These are phyloP conservation scores for Drosophila nr. perissopoda DNA, from an alignment of 2,888 invertebrate genomes.

Conservation along the genomic window DNA sequence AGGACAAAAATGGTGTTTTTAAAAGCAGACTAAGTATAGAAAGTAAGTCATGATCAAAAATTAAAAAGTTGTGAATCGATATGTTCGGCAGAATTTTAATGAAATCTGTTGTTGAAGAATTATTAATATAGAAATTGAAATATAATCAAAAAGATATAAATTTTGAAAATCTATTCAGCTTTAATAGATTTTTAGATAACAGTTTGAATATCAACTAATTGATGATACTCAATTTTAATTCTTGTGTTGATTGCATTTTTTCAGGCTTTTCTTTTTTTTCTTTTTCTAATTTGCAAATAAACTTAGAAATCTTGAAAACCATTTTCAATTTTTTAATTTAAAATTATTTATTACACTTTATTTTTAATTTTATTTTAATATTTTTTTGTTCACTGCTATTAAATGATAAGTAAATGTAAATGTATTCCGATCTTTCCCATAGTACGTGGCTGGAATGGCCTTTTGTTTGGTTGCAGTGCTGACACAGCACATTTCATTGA, in stretches of 20 bases:
- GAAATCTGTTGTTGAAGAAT: background rate
- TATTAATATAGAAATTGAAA: accelerated
- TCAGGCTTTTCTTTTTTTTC: too few relatives aligned
- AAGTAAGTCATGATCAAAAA: background rate
- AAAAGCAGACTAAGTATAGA: background rate
- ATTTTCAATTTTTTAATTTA: too few relatives aligned
- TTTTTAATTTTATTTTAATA: too few relatives aligned
- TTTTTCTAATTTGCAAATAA: too few relatives aligned
- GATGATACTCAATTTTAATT: too few relatives aligned
- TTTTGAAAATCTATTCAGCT: background rate
- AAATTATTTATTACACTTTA: too few relatives aligned
- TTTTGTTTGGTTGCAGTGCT: slow-evolving; percentile 34
- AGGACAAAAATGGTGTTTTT: too few relatives aligned
- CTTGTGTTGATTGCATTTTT: too few relatives aligned
- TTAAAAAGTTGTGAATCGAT: accelerated
- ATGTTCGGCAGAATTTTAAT: accelerated
- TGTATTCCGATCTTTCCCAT: background rate
- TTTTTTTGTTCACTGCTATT: too few relatives aligned
- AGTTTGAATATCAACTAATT: too few relatives aligned
- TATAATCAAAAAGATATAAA: background rate
- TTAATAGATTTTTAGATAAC: too few relatives aligned
- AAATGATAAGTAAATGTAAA: background rate
- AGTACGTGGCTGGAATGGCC: slow-evolving; percentile 30
- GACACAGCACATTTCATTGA: slow-evolving; percentile 51
- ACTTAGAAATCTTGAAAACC: too few relatives aligned